Evolutionary conservation across 1,140 invertebrate genomes (phyloP), one percentile per base, ranked within the genome.

Genomic region (Drosophila parabipectinata): DNA sequence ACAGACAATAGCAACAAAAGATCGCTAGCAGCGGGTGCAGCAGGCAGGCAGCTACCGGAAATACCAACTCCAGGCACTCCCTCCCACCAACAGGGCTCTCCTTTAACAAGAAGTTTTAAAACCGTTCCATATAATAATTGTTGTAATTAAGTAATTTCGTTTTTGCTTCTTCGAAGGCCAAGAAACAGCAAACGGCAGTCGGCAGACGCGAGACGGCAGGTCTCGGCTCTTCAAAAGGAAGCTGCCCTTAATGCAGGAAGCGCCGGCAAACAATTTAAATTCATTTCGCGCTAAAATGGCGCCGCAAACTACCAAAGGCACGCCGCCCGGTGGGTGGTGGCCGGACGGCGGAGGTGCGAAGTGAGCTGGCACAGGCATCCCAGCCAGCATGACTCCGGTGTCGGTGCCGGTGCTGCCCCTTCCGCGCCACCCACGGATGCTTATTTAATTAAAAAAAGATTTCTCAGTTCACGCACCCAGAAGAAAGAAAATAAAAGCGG

Each of bases 401-500:
- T 0, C 21, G 21, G 21, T 21, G 21, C 21, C 21, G 21, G 34
- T 12, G 47, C 18, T 18, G 41, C 41, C 47, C 74, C 62, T 56
- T 51, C 47, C 55, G 34, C 39, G 66, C 71, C 79, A 77, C 73
- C 72, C 57, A 61, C 52, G 53, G 59, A 53, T 69, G 83, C 79
- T 88, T 87, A 83, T 88, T 88, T 88, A 88, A 88, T 88, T 88
- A 88, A 88, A 87, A 77, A 88, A 87, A 83, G 67, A 88, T 88
- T 87, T 88, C 61, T 26, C 34, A 55, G 56, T 57, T 52, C 48
- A 28, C 44, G 26, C 74, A 54, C 64, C 50, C 37, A 44, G 54
- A 37, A 41, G 41, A 7, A 30, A 9, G 15, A 37, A 44, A 21
- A 26, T 21, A 26, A 44, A 44, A 15, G 8, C n/a, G 7, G 9